Base-by-base conservation (phyloP, 2,888 invertebrate genomes). In the Drosophila subsilvestris region DNA sequence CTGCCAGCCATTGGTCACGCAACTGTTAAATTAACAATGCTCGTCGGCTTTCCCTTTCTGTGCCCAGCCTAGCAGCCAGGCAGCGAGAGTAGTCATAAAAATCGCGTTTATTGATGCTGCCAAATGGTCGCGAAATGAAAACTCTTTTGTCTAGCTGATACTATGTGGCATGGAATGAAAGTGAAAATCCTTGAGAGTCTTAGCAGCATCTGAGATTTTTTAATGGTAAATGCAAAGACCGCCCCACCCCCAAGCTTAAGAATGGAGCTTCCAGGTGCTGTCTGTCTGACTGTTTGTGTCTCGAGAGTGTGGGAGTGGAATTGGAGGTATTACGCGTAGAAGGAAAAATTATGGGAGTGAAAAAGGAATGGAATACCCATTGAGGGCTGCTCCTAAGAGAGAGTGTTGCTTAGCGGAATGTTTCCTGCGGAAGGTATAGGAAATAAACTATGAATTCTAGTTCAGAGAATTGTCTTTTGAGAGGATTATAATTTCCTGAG, bases 91-190 rank as follows among this genome's bases (percentile, higher is more conserved):
- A 12, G 78, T 78, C 83, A 88, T 88, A 88, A 88, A 88, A 89
- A 86, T 85, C 75, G 83, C 89, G 88, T 88, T 87, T 89, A 88
- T 88, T 89, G 90, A 89, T 59, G 65, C 51, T 25, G 55, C 73
- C 86, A 76, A 84, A 68, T 86, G 84, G 67, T 78, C 69, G 67
- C 56, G 66, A 80, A 74, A 81, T 75, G 75, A 75, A 81, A 88
- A 80, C 74, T 76, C 79, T 56, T 71, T 74, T 69, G 75, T 76
- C 60, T 55, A 12, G 12, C 7, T 2, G 1, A 6, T 7, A 7
- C 37, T n/a, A 7, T 37, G 37, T 37, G 51, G 44, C 53, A 60
- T 56, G 51, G 44, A 60, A 60, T 56, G 63, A 73, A 57, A 63
- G 65, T 76, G 74, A 69, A 76, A 74, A 63, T 62, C 65, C 62